phyloP scores from a whole-genome alignment of 1,140 invertebrate species.

The Drosophila bocqueti region DNA sequence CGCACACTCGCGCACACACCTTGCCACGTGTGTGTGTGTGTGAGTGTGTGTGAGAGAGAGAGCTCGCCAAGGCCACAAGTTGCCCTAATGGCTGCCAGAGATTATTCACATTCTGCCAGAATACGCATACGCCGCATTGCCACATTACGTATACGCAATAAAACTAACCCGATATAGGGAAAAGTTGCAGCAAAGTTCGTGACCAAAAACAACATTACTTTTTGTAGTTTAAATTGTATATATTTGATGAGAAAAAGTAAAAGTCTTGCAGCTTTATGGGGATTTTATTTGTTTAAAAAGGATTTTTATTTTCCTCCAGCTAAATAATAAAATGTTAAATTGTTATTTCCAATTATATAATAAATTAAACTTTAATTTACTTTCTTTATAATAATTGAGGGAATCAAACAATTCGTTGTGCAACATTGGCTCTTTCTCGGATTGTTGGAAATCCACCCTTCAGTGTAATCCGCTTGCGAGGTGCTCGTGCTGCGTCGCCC shows the following conservation, averaged over 20 bases:
- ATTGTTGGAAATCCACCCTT: slow-evolving; percentile 54
- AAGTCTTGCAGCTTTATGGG: not conserved
- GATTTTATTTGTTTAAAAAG: not conserved
- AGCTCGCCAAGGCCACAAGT: slow-evolving; percentile 33
- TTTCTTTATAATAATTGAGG: not conserved
- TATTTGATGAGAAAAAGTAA: not conserved
- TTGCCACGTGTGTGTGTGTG: slow-evolving; percentile 1
- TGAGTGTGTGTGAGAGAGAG: not conserved
- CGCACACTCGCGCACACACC: slow-evolving; percentile 31
- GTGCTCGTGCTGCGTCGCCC: slow-evolving; percentile 64
- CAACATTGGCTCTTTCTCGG: too few relatives aligned
- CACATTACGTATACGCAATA: slow-evolving; percentile 22
- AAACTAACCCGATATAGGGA: slow-evolving; percentile 12
- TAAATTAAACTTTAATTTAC: not conserved
- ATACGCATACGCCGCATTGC: slow-evolving; percentile 24
- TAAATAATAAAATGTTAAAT: not conserved
- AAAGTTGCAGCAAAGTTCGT: not conserved
- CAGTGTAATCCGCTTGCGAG: slow-evolving; percentile 52
- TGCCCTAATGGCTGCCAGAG: slow-evolving; percentile 40
- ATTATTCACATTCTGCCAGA: slow-evolving; percentile 48
- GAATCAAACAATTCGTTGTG: not conserved
- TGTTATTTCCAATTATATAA: not conserved
- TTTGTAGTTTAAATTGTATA: not conserved
- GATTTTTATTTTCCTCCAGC: too few relatives aligned
- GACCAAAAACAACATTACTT: not conserved